phyloP scores from a whole-genome alignment of 2,797 vertebrate species.

The Channa striata region DNA sequence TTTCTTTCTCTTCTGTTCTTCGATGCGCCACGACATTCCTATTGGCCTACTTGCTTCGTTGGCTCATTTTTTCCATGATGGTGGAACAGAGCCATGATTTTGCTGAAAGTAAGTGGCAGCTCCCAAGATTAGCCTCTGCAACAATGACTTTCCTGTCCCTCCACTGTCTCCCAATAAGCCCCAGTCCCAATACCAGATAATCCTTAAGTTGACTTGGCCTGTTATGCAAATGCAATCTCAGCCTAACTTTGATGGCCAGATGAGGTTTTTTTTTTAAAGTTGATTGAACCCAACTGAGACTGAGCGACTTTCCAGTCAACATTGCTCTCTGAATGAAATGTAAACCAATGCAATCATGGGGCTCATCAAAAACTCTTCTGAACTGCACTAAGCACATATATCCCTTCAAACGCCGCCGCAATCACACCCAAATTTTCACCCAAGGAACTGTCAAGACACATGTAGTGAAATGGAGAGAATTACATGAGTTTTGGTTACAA shows the following conservation, averaged over 20 bases:
- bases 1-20: constrained; percentile 66
- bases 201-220: constrained; percentile 55
- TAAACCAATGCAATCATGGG: constrained; percentile 77
- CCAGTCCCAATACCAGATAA: constrained; percentile 60
- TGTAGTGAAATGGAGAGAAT: constrained; percentile 36
- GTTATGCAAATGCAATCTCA: constrained; percentile 66
- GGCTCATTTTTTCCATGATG: constrained; percentile 82
- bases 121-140: constrained; percentile 64
- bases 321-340: constrained; percentile 71
- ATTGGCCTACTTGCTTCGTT: constrained; percentile 73
- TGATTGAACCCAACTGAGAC: constrained; percentile 79
- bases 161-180: constrained; percentile 62
- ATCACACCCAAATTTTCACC: constrained; percentile 64
- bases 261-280: constrained; percentile 51
- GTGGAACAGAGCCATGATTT: constrained; percentile 78
- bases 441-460: constrained; percentile 32
- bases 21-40: constrained; percentile 76
- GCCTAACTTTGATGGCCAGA: constrained; percentile 71
- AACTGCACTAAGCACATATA: constrained; percentile 44
- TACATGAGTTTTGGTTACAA: constrained; percentile 33
- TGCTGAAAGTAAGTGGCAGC: constrained; percentile 68
- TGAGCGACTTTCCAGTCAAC: constrained; percentile 68
- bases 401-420: constrained; percentile 49
- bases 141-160: constrained; percentile 74
- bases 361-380: constrained; percentile 74